Evolutionary conservation across 2,113 vertebrate genomes (phyloP), one percentile per base, ranked within the genome.

Genomic region (Laticauda colubrina): DNA sequence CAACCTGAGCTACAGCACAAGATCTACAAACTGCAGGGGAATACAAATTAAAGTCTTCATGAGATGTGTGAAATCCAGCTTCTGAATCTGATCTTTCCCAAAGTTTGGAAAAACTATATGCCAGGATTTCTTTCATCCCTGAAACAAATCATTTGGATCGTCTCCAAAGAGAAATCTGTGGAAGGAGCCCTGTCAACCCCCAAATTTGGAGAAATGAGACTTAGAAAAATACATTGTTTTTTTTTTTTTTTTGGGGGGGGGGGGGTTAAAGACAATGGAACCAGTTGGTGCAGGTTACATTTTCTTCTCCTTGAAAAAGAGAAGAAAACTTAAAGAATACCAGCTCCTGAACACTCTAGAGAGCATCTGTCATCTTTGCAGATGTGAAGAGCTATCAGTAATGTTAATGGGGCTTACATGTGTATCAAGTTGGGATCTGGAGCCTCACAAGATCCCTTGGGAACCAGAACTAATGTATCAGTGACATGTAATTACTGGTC

Each of bases 401-500:
- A 92, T 90, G 94, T 95, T 96, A 96, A 94, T 97, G 87, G 94
- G 48, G 94, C 86, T 91, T 96, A 75, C 56, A 61, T 75, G 89
- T 90, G 51, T 90, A 94, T 91, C 15, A 57, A 61, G 92, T 94
- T 88, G 69, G 55, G 43, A 91, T 43, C 20, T 20, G 88, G 57
- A 51, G 87, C 96, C 94, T 94, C 95, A 81, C 93, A 93, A 92
- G 95, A 92, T 93, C 86, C 24, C 57, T 53, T 43, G 86, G 45
- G 56, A 69, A 15, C 88, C 57, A 89, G 88, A 54, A n/a, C 88
- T 89, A 89, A 93, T 94, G 90, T 93, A 91, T 90, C 93, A 92
- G 93, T 96, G 61, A 95, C 92, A 54, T 94, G 90, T 93, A 95
- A 96, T 96, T 96, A 96, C 94, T 95, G 92, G 95, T 93, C 91